phyloP scores from a whole-genome alignment of 1,140 invertebrate species.

The Micrasema minimum region DNA sequence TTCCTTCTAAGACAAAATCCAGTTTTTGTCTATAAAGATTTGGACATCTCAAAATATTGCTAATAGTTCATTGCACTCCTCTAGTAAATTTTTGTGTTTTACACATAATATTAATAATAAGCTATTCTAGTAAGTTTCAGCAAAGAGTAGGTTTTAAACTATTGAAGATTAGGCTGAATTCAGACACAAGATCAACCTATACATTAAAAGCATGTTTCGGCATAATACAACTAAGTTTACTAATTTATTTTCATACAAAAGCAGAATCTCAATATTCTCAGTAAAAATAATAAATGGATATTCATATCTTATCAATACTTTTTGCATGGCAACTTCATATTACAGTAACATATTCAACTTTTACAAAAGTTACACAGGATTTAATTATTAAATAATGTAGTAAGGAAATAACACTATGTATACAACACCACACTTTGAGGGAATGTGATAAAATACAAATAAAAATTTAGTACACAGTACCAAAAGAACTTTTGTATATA shows the following conservation, averaged over 20 bases:
- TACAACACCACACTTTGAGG: constrained; percentile 44
- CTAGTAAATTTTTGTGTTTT: too few relatives aligned
- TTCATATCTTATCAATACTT: constrained; percentile 50
- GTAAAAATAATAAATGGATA: constrained; percentile 51
- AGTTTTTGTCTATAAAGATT: too few relatives aligned
- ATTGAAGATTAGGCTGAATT: too few relatives aligned
- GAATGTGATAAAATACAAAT: constrained; percentile 53
- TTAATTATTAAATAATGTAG: constrained; percentile 31
- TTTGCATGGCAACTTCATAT: constrained; percentile 54
- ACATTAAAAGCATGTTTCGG: too few relatives aligned
- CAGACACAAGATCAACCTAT: too few relatives aligned
- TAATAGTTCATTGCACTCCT: too few relatives aligned
- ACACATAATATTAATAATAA: too few relatives aligned
- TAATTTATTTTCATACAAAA: constrained; percentile 16
- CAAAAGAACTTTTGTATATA: constrained; percentile 53
- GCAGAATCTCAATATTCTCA: neutral
- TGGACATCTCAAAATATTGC: too few relatives aligned
- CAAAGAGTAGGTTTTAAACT: too few relatives aligned
- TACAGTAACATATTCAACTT: constrained; percentile 49
- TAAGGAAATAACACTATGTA: constrained; percentile 45
- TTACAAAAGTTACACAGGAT: constrained; percentile 48
- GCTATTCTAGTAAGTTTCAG: too few relatives aligned
- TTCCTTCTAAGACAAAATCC: too few relatives aligned
- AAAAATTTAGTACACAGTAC: constrained; percentile 54
- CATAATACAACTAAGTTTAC: too few relatives aligned